Base-by-base conservation (phyloP, 2,888 invertebrate species). In the Phrixothrix hirtus region DNA sequence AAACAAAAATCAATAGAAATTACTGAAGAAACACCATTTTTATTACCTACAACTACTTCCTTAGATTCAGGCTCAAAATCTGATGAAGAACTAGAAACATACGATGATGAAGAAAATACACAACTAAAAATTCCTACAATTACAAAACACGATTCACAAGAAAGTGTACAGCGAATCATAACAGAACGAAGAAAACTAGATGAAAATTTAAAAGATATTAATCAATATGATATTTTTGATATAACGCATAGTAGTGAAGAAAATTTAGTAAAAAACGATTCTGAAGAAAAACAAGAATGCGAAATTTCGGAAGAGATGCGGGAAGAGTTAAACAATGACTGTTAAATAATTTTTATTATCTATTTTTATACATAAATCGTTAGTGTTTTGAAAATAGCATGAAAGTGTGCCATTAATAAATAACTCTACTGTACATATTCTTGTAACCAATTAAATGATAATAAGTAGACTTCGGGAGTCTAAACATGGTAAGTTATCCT, bases 91-190 rank as follows among this genome's bases (percentile, higher is more conserved):
- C 16, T 25, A 1, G 56, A 48, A 11, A 36, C 21, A n/a, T 37
- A 47, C 5, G 39, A 38, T 13, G 15, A 13, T 1, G 32, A 39
- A 25, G 54, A 56, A 12, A 55, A 49, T 1, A 59, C 34, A 11
- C 62, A 65, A 35, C 50, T 62, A 14, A 64, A 63, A 57, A 59
- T 69, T 11, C 67, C 66, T 2, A 68, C 69, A 57, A 58, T 69
- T 14, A 66, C 66, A 1, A 69, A 71, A 53, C 68, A 74, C 61
- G 74, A 75, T 55, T 74, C 74, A 17, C 72, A 74, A 55, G 76
- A 83, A 59, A 82, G 80, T 59, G 82, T 83, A 58, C 79, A 83
- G 66, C 80, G 82, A 69, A 82, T 83, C 45, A 83, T 83, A 62
- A 81, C 81, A 6, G 83, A 83, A 69, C 76, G 83, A 58, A 74